Percentiles rank a stretch among this genome's conserved stretches.
phyloP scores from a whole-genome alignment of 2,888 invertebrate species.

The Acleris literana region DNA sequence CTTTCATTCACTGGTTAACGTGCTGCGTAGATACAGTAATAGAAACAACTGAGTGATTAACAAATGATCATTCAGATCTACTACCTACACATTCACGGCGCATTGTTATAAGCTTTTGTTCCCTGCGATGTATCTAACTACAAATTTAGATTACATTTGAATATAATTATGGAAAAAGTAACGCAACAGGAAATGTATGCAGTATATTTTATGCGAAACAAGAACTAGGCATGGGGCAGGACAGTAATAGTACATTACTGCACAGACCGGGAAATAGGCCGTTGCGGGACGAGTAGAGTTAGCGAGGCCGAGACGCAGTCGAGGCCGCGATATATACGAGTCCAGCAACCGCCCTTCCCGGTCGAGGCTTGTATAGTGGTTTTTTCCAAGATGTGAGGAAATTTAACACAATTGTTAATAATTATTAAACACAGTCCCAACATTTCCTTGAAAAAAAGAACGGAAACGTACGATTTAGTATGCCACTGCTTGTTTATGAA shows the following conservation, averaged over 20 bases:
- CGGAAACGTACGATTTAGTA: too few relatives aligned
- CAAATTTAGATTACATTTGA: constrained; percentile 20
- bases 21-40: constrained; percentile 38
- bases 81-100: constrained; percentile 19
- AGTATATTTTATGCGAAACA: neutral
- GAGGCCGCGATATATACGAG: too few relatives aligned
- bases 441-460: too few relatives aligned
- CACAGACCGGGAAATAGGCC: too few relatives aligned
- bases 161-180: neutral
- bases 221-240: neutral
- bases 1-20: constrained; percentile 59
- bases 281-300: too few relatives aligned
- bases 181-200: neutral
- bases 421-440: too few relatives aligned
- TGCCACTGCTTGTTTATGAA: too few relatives aligned
- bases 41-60: constrained; percentile 12
- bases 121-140: constrained; percentile 6
- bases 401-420: too few relatives aligned
- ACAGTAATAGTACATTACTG: neutral
- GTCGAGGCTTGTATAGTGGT: too few relatives aligned
- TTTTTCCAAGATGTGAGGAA: too few relatives aligned
- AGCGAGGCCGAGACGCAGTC: too few relatives aligned
- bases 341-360: too few relatives aligned
- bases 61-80: constrained; percentile 27
- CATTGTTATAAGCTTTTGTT: constrained; percentile 20